phyloP scores from a whole-genome alignment of 2,797 vertebrate genomes.

The Gallinago nigripennis region DNA sequence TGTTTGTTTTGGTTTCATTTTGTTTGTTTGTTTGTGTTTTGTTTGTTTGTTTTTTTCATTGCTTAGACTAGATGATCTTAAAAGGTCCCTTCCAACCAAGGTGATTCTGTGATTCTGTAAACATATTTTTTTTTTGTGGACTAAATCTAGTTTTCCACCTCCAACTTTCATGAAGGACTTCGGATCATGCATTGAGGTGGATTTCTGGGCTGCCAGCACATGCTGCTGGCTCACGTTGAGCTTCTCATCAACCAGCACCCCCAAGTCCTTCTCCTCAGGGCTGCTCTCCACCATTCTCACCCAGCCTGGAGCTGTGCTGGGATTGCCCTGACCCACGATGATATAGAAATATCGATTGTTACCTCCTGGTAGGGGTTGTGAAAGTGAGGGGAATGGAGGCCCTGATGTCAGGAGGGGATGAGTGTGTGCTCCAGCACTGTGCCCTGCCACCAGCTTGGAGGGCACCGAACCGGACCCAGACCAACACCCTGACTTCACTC shows the following conservation, averaged over 20 bases:
- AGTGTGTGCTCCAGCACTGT: background rate
- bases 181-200: fast-evolving
- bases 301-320: background rate
- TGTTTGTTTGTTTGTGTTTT: no score
- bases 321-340: background rate
- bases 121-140: background rate
- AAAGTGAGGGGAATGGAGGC: background rate
- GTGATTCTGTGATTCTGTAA: no score
- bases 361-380: background rate
- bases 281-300: background rate
- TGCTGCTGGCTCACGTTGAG: background rate
- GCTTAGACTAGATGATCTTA: no score
- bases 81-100: no score
- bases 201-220: background rate
- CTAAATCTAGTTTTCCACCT: background rate
- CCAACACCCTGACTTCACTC: fast-evolving
- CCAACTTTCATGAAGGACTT: background rate
- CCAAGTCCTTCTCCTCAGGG: background rate
- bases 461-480: no score
- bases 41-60: no score
- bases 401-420: background rate
- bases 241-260: background rate
- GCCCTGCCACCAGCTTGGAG: background rate
- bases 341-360: background rate
- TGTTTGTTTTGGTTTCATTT: no score